phyloP scores from a whole-genome alignment of 2,888 invertebrate genomes.

The Tetanocera ferruginea region DNA sequence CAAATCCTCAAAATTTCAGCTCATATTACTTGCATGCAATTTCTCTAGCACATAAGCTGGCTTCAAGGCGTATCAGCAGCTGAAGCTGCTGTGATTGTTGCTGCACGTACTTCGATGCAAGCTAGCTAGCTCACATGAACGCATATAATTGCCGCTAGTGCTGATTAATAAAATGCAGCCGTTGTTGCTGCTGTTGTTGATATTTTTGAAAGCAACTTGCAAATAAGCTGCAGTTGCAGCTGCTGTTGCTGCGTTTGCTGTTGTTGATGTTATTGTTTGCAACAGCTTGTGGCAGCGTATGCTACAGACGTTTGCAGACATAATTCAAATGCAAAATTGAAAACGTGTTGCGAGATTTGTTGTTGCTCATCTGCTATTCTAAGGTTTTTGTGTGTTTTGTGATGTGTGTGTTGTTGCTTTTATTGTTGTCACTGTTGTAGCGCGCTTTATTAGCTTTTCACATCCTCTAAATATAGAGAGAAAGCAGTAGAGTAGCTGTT shows the following conservation, averaged over 20 bases:
- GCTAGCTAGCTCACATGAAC: background rate
- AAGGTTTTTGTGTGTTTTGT: background rate
- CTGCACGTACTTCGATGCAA: background rate
- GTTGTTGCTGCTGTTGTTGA: background rate
- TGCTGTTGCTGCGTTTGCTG: background rate
- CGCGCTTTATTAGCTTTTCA: background rate
- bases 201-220: background rate
- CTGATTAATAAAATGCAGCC: constrained; percentile 14
- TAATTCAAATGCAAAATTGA: constrained; percentile 28
- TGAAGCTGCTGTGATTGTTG: background rate
- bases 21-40: background rate
- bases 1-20: background rate
- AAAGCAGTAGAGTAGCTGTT: background rate
- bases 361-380: background rate
- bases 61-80: background rate
- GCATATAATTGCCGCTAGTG: constrained; percentile 7
- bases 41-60: background rate
- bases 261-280: background rate
- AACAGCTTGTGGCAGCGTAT: constrained; percentile 1
- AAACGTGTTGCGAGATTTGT: constrained; percentile 28
- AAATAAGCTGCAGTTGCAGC: background rate
- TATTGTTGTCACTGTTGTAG: background rate
- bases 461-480: background rate
- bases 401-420: background rate
- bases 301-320: constrained; percentile 18